These are phyloP conservation scores for Erythrocercus mccallii DNA, from an alignment of 2,113 vertebrate species.

Conservation along the genomic window DNA sequence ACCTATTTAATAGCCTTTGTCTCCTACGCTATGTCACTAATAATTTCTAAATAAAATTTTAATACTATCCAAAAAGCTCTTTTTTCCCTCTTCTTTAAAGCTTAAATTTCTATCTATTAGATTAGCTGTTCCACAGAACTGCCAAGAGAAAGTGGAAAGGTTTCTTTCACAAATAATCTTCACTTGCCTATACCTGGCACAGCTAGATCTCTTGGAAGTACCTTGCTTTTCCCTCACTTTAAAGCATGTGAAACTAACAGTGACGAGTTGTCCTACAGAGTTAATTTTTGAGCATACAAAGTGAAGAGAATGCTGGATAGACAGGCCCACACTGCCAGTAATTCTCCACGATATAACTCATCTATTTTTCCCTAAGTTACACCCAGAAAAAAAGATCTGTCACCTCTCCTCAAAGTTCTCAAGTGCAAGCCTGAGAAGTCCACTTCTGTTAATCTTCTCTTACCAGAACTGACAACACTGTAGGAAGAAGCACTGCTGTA, in stretches of 20 bases:
- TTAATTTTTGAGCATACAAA: not conserved
- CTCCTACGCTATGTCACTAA: not conserved
- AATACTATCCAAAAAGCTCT: not conserved
- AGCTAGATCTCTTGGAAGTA: not conserved
- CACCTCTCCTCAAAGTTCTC: not conserved
- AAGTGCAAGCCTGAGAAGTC: not conserved
- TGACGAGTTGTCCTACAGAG: not conserved
- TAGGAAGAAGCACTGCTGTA: not conserved
- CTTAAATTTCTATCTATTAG: not conserved
- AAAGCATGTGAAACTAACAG: not conserved
- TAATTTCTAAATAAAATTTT: not conserved
- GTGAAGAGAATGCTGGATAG: not conserved
- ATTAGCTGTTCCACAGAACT: not conserved
- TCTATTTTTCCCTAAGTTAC: not conserved
- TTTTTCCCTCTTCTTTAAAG: not conserved
- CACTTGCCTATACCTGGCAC: not conserved
- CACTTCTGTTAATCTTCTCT: not conserved
- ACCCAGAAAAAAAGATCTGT: not conserved
- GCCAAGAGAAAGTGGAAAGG: not conserved
- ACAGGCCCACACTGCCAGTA: not conserved
- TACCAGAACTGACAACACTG: not conserved
- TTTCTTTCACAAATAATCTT: not conserved
- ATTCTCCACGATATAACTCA: not conserved
- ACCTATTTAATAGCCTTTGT: not conserved
- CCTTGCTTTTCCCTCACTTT: not conserved